phyloP scores from a whole-genome alignment of 2,797 vertebrate species.

The Ptychobarbus kaznakovi region DNA sequence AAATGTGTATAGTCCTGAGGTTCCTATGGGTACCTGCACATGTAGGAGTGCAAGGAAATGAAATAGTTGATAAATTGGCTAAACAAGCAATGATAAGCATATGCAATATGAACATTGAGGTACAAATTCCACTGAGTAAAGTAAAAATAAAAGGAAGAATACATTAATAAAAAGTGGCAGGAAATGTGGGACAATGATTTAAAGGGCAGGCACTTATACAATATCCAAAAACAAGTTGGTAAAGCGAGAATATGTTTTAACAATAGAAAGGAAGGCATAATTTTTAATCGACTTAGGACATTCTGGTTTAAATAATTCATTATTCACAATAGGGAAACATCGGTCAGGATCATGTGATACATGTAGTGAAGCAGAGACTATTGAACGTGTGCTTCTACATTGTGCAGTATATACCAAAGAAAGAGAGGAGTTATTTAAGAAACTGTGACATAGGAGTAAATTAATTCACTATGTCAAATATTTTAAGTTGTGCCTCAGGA shows the following conservation, averaged over 20 bases:
- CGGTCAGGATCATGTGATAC: too few species aligned
- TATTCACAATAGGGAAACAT: not conserved
- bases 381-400: too few species aligned
- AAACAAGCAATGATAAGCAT: not conserved
- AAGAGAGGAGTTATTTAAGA: too few species aligned
- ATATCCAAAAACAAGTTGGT: not conserved
- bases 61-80: not conserved
- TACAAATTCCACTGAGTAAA: not conserved
- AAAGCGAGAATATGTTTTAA: too few species aligned
- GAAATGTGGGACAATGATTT: not conserved
- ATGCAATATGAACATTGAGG: too few species aligned
- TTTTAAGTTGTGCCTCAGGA: too few species aligned
- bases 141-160: too few species aligned
- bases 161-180: not conserved
- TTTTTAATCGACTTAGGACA: not conserved
- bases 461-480: too few species aligned
- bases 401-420: too few species aligned
- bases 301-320: conserved; percentile 1
- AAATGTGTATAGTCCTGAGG: not conserved
- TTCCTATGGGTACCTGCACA: not conserved
- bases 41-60: not conserved
- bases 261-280: not conserved
- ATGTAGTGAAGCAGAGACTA: too few species aligned
- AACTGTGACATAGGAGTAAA: too few species aligned
- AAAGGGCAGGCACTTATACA: not conserved